Base-by-base conservation (phyloP, 2,888 invertebrate species). In the Drosophila quinaria region DNA sequence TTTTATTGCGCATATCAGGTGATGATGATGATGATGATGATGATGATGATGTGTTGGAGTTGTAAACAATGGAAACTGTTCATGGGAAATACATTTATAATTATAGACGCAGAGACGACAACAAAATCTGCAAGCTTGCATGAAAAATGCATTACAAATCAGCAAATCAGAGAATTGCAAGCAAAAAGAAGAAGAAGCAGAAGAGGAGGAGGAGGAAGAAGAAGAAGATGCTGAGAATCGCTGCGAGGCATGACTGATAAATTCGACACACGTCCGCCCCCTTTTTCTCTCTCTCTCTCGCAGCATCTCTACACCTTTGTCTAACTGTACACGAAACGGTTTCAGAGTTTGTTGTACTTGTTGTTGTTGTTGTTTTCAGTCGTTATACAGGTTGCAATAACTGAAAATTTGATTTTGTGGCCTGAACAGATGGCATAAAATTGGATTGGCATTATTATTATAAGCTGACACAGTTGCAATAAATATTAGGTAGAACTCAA, bases 61-160 rank as follows among this genome's bases (percentile, higher is more conserved):
- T 76, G 54, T 29, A 80, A 54, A 81, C 87, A 83, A 87, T 73
- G 67, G 63, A 64, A 66, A 72, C 62, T 49, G 52, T 77, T 73
- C 81, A 81, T 81, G 81, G 84, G 81, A 81, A 81, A 80, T 73
- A 63, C 59, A 63, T 71, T 67, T 56, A 72, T 50, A 78, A 65
- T 65, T 78, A 69, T 51, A 59, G 64, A 62, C 58, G 10, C 51
- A 13, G 11, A 17, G 41, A 52, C 42, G 35, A 37, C 22, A 52
- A 33, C 39, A 2, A 56, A 46, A 46, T 13, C 25, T 47, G 56
- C 56, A 56, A 56, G 46, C 63, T 52, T 68, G 75, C 78, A 74
- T 78, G 59, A 77, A 75, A 70, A 78, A 39, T 66, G 79, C 76
- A 74, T 77, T 65, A 62, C 58, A 69, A 76, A 78, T 78, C 67